A percentile compares a stretch with the other conserved stretches of the same genome.
These are phyloP conservation scores for Callosobruchus maculatus DNA, from an alignment of 2,888 invertebrate species.

Conservation along the genomic window DNA sequence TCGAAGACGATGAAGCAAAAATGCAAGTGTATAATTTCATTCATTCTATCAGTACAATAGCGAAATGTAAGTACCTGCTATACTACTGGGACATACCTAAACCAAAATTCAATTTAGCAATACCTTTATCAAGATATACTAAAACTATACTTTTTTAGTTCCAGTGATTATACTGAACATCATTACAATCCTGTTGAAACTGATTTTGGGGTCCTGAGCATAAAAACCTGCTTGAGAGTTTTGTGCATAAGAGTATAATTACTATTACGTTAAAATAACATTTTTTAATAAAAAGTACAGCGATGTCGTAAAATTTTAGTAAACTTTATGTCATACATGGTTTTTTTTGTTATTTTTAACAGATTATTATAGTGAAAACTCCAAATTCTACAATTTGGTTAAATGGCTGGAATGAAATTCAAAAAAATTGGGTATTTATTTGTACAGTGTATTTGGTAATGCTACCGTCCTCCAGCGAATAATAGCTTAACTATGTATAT, in stretches of 20 bases:
- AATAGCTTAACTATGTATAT: too few relatives aligned
- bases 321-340: background rate
- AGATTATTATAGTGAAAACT: too few relatives aligned
- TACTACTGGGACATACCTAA: too few relatives aligned
- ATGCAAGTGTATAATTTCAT: slow-evolving; percentile 85
- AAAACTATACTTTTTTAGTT: slow-evolving; percentile 66
- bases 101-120: too few relatives aligned
- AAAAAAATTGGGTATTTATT: too few relatives aligned
- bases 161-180: slow-evolving; percentile 89
- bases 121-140: too few relatives aligned
- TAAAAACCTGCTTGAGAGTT: background rate
- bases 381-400: too few relatives aligned
- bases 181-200: slow-evolving; percentile 79
- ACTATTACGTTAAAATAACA: background rate
- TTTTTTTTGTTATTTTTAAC: background rate
- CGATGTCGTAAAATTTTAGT: background rate
- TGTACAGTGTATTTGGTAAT: too few relatives aligned
- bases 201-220: slow-evolving; percentile 69
- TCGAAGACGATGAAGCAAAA: slow-evolving; percentile 53
- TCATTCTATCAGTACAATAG: slow-evolving; percentile 90
- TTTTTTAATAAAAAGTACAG: background rate
- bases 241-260: background rate
- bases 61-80: slow-evolving; percentile 69
- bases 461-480: too few relatives aligned
- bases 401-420: too few relatives aligned